A percentile compares a stretch with the other conserved stretches of the same genome.
These are phyloP conservation scores for Tenthredo distinguenda DNA, from an alignment of 2,888 invertebrate species.

Conservation along the genomic window DNA sequence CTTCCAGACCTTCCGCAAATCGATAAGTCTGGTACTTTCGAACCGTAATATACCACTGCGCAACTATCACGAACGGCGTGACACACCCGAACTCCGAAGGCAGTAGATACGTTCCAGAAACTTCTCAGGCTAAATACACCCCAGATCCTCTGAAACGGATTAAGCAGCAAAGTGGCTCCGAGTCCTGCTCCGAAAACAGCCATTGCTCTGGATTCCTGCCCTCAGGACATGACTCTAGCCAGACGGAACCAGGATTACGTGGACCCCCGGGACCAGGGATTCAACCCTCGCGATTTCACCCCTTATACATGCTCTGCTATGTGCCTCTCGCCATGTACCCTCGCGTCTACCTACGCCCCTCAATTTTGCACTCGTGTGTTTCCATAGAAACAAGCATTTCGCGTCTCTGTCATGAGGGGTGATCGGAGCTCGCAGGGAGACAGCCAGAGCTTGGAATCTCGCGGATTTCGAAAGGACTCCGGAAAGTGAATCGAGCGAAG, in stretches of 20 bases:
- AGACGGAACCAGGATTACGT: slow-evolving; percentile 16
- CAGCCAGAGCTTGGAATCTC: too few species aligned
- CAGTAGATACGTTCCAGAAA: background rate
- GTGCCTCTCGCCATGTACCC: background rate
- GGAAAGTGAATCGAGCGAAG: too few species aligned
- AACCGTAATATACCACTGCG: too few species aligned
- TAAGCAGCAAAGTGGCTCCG: background rate
- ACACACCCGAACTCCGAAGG: background rate
- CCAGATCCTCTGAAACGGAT: slow-evolving; percentile 30
- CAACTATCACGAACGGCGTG: too few species aligned
- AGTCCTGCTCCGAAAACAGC: background rate
- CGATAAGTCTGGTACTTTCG: too few species aligned
- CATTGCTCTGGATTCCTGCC: background rate
- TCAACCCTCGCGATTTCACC: slow-evolving; percentile 38
- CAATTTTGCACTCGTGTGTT: background rate
- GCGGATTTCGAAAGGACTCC: too few species aligned
- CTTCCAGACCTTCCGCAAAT: background rate
- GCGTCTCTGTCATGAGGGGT: background rate
- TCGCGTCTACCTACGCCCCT: background rate
- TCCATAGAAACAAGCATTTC: background rate
- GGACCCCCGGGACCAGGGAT: slow-evolving; percentile 13
- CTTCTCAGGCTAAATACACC: background rate
- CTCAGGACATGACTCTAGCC: slow-evolving; percentile 21
- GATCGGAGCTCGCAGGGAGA: background rate
- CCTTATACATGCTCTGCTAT: background rate